A percentile compares a stretch with the other conserved stretches of the same genome.
Conservation (phyloP, 2,888 invertebrate genomes). For the Ectropis crepuscularia region DNA sequence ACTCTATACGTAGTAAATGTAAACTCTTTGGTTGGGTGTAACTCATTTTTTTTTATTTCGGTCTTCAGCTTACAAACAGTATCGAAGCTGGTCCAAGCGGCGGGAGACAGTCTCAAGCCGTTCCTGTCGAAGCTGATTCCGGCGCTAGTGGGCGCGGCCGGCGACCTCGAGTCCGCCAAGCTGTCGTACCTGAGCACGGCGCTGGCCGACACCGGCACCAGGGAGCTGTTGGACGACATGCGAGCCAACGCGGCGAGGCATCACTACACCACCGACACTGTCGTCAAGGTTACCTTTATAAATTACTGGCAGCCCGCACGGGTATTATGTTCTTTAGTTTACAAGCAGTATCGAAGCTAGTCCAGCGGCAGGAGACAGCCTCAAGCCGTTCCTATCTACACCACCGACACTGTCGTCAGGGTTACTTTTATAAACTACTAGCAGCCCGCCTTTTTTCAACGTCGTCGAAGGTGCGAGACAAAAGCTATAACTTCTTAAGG, state of each 20-base stretch:
- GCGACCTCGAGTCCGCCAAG: conserved; percentile 92
- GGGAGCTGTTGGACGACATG: conserved; percentile 91
- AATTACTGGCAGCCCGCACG: too few relatives aligned
- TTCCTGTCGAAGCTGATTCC: conserved; percentile 93
- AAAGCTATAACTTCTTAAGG: too few relatives aligned
- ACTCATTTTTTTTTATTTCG: too few relatives aligned
- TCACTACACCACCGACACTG: conserved; percentile 95
- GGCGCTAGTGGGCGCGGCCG: conserved; percentile 93
- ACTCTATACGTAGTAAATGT: too few relatives aligned
- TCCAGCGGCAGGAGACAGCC: conserved; percentile 90
- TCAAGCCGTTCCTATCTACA: conserved; percentile 93
- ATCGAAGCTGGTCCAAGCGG: conserved; percentile 92
- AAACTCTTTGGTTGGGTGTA: too few relatives aligned
- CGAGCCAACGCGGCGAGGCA: conserved; percentile 92
- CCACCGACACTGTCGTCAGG: too few relatives aligned
- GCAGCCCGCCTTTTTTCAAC: too few relatives aligned
- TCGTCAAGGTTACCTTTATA: conserved; percentile 87
- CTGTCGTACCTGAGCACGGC: conserved; percentile 92
- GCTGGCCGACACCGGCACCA: conserved; percentile 87
- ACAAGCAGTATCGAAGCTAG: conserved; percentile 93
- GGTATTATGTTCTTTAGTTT: too few relatives aligned
- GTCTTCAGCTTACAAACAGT: conserved; percentile 90
- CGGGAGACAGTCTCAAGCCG: conserved; percentile 91
- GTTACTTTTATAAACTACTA: background rate
- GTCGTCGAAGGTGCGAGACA: too few relatives aligned